These are phyloP conservation scores for Dryoscopus gambensis DNA, from an alignment of 2,113 vertebrate genomes.

Conservation along the genomic window DNA sequence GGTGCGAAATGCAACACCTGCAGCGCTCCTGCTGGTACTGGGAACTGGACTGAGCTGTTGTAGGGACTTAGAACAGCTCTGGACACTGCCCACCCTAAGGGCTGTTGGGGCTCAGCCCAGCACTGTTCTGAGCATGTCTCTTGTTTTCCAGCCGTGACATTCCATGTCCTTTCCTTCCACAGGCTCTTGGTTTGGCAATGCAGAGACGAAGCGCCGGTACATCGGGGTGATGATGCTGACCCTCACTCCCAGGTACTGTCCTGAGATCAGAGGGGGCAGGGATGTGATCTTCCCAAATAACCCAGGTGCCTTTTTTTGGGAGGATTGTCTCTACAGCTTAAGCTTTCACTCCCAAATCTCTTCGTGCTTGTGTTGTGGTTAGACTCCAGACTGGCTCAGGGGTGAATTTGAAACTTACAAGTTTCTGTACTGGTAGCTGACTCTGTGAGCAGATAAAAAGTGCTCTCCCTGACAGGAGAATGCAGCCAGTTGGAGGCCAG, in stretches of 20 bases:
- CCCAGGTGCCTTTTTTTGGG: fast-evolving
- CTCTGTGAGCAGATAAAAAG: not conserved
- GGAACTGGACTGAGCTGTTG: not conserved
- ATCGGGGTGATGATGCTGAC: conserved; percentile 97
- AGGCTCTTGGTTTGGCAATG: conserved; percentile 81
- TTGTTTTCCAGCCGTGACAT: not conserved
- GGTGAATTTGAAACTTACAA: not conserved
- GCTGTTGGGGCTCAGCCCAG: not conserved
- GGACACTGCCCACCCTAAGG: fast-evolving
- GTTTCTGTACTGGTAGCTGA: not conserved
- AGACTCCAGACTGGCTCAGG: not conserved
- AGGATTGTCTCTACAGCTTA: not conserved
- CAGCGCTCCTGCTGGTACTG: not conserved
- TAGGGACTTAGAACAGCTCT: not conserved
- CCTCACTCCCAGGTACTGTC: conserved; percentile 83
- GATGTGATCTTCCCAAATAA: not conserved
- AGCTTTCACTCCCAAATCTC: fast-evolving
- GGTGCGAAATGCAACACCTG: not conserved
- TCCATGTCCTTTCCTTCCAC: not conserved
- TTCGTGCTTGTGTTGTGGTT: not conserved
- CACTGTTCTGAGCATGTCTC: fast-evolving
- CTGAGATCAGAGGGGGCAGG: not conserved
- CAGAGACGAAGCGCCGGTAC: conserved; percentile 80
- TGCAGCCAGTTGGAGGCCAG: not conserved
- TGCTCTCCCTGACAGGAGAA: not conserved